Conservation (phyloP, 64 coral and sea anemone species). For the Stylophora pistillata region DNA sequence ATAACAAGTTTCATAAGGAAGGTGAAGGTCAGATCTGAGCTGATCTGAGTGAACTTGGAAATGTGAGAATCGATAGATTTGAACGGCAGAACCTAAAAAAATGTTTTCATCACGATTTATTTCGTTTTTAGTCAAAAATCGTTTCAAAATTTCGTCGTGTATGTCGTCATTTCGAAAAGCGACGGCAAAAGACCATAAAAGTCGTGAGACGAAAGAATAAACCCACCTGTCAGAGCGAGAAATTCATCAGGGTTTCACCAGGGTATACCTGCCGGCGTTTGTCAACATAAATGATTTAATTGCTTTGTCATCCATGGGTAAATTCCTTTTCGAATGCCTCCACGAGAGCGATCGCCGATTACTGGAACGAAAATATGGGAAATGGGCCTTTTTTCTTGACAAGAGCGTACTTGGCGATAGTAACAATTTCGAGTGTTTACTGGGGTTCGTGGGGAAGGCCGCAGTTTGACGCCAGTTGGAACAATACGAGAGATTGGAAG, state of each 20-base stretch:
- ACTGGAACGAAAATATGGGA: slow-evolving; percentile 79
- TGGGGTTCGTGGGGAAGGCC: background rate
- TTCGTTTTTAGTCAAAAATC: background rate
- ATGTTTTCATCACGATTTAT: too few relatives aligned
- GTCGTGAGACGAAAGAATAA: background rate
- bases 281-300: slow-evolving; percentile 88
- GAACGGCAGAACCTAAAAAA: too few relatives aligned
- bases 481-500: slow-evolving; percentile 83
- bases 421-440: slow-evolving; percentile 5
- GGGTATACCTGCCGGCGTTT: slow-evolving; percentile 62
- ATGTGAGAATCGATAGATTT: too few relatives aligned
- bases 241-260: slow-evolving; percentile 51
- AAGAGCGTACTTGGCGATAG: slow-evolving; percentile 43
- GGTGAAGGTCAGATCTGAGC: too few relatives aligned
- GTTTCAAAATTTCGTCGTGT: background rate
- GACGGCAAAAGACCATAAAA: slow-evolving; percentile 7
- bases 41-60: too few relatives aligned
- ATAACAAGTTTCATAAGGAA: too few relatives aligned
- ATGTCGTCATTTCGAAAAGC: background rate
- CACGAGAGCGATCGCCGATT: slow-evolving; percentile 56
- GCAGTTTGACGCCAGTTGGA: slow-evolving; percentile 38
- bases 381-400: slow-evolving; percentile 54
- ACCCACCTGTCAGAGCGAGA: slow-evolving; percentile 11
- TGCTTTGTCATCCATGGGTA: slow-evolving; percentile 78
- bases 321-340: slow-evolving; percentile 61